Evolutionary conservation across 23 tunicate genomes (phyloP).

Genomic region (Halocynthia roretzi): DNA sequence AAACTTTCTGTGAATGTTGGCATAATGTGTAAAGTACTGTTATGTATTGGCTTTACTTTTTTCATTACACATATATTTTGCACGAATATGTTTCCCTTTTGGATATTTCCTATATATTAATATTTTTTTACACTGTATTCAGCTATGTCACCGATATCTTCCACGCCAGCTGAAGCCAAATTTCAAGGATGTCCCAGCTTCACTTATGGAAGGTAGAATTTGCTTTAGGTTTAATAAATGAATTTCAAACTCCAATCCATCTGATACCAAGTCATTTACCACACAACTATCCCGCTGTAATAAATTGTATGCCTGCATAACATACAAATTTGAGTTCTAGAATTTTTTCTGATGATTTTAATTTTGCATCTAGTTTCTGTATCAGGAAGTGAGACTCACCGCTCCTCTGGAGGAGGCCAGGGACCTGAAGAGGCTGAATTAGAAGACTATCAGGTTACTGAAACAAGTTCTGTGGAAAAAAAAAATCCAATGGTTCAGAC

Average conservation of each 20-base stretch:
- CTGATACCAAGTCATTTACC: no score
- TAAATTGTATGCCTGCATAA: background rate
- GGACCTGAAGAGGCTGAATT: slow-evolving; percentile 44
- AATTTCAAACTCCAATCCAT: background rate
- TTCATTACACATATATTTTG: no score
- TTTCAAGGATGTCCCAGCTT: slow-evolving; percentile 56
- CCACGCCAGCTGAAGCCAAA: slow-evolving; percentile 50
- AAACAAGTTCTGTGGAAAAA: no score
- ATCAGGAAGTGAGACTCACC: slow-evolving; percentile 36
- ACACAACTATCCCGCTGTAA: background rate
- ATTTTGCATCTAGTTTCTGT: slow-evolving; percentile 36
- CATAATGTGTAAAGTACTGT: no score
- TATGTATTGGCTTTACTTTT: no score
- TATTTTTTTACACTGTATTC: background rate
- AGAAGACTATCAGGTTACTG: slow-evolving; percentile 69
- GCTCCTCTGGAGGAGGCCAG: slow-evolving; percentile 15
- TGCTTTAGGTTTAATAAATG: background rate
- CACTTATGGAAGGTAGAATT: slow-evolving; percentile 49
- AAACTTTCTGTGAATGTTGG: no score
- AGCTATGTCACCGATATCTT: slow-evolving; percentile 83
- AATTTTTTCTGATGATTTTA: background rate
- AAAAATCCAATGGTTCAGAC: no score
- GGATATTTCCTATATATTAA: background rate
- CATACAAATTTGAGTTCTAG: background rate
- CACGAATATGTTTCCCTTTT: no score